Base-by-base conservation (phyloP, 35 echinoderm and acorn worm species). In the Strongylocentrotus purpuratus region DNA sequence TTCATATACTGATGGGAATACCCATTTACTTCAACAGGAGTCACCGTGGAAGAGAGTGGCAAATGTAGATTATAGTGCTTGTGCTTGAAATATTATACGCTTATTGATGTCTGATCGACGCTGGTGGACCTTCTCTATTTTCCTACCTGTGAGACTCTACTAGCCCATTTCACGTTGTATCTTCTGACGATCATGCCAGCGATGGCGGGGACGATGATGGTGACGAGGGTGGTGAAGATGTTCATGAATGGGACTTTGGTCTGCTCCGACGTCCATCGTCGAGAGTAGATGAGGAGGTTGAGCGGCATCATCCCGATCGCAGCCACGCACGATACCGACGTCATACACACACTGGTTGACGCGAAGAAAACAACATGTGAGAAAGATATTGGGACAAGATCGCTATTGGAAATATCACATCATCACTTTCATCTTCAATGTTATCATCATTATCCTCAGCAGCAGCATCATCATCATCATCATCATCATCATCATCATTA, bases 241-340 rank as follows among this genome's bases (percentile, higher is more conserved):
- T 93, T 93, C 45, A n/a, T 58, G 91, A 93, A 93, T 13, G 91
- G 91, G 46, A 93, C 48, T 13, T 58, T 93, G 17, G 91, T 58
- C 46, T 93, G 91, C 31, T 93, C 91, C 11, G 91, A 48, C 17
- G 91, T 93, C 91, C 91, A 93, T 93, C 91, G 32, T 25, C 91
- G 47, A 14, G 91, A 93, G 91, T 93, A 93, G 45, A 93, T 93
- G n/a, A 93, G 46, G 17, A 93, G 91, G 91, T 93, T 93, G 6
- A 93, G 48, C 33, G 91, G 91, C 91, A 93, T 93, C 91, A 93
- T 58, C 2, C 91, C 91, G 31, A 93, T 93, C 31, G 91, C 91
- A 46, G 91, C 91, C 10, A 93, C 31, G 28, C 91, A 93, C 46
- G 91, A 93, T 32, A 93, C 12, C 48, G 91, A 46, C 14, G 91